These are phyloP conservation scores for Nylanderia fulva DNA, from an alignment of 1,140 invertebrate genomes.

Conservation along the genomic window DNA sequence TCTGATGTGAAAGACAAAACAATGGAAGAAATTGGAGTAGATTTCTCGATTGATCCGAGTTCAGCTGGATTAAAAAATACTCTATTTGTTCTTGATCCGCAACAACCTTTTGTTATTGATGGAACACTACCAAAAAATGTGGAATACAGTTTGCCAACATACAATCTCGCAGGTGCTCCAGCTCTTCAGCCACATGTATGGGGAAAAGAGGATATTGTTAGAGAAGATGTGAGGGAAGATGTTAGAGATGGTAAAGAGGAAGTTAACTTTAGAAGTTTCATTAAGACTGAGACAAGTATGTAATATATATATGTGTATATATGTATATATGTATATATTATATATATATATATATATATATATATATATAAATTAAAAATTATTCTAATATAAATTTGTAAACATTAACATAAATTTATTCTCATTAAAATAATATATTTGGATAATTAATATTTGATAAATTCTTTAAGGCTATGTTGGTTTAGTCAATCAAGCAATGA, in stretches of 20 bases:
- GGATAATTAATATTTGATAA: slow-evolving; percentile 32
- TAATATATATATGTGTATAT: no score
- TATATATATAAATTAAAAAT: slow-evolving; percentile 29
- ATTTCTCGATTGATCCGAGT: slow-evolving; percentile 71
- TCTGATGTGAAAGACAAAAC: slow-evolving; percentile 81
- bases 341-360: no score
- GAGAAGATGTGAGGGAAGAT: slow-evolving; percentile 19
- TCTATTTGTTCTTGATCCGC: slow-evolving; percentile 46
- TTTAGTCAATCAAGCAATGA: slow-evolving; percentile 97
- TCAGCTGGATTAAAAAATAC: slow-evolving; percentile 51
- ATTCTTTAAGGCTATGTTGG: slow-evolving; percentile 90
- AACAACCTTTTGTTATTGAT: slow-evolving; percentile 3
- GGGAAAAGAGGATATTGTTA: slow-evolving; percentile 58
- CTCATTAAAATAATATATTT: not conserved
- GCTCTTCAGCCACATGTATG: slow-evolving; percentile 28
- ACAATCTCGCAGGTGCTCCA: slow-evolving; percentile 48
- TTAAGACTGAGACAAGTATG: slow-evolving; percentile 72
- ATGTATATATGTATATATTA: slow-evolving; percentile 69
- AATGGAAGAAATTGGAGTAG: slow-evolving; percentile 83
- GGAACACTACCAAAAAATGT: not conserved
- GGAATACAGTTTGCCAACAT: not conserved
- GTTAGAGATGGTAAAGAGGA: slow-evolving; percentile 34
- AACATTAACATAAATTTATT: not conserved
- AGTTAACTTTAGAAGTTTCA: slow-evolving; percentile 58
- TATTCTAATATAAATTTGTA: slow-evolving; percentile 31